These are phyloP conservation scores for Nycticryphes semicollaris DNA, from an alignment of 2,113 vertebrate genomes.

Conservation along the genomic window DNA sequence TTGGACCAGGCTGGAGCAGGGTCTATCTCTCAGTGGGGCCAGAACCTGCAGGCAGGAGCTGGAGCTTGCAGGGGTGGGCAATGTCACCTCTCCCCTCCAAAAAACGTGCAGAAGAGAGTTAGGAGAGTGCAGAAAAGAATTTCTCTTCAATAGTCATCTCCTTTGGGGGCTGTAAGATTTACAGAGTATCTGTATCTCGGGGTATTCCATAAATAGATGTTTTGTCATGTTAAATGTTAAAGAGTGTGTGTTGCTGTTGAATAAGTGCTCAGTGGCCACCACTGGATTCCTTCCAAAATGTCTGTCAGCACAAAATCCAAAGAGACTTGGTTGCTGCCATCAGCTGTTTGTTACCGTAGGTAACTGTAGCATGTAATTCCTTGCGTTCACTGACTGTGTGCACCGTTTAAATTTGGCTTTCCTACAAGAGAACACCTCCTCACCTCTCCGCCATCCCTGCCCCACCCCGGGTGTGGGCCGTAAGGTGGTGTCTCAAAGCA, in stretches of 20 bases:
- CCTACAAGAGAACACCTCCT: neutral
- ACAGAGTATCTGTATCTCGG: too few relatives aligned
- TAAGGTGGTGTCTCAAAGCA: neutral
- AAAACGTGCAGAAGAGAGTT: neutral
- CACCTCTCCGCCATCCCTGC: too few relatives aligned
- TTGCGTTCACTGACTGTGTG: accelerated
- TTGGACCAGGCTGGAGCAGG: neutral
- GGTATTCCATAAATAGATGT: neutral
- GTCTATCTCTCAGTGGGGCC: neutral
- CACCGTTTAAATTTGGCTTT: neutral
- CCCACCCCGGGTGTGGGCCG: neutral
- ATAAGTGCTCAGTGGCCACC: neutral
- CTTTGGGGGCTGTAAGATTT: neutral
- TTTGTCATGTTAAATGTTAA: neutral
- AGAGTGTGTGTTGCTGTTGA: neutral
- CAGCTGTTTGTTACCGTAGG: neutral
- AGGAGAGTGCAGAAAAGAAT: too few relatives aligned
- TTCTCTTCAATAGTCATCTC: neutral
- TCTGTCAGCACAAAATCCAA: neutral
- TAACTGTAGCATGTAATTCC: accelerated
- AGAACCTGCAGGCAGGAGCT: neutral
- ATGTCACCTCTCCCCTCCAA: neutral
- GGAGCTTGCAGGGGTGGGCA: neutral
- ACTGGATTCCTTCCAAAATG: neutral
- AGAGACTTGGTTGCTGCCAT: too few relatives aligned